These are phyloP conservation scores for Platysteira castanea DNA, from an alignment of 2,113 vertebrate genomes.

Conservation along the genomic window DNA sequence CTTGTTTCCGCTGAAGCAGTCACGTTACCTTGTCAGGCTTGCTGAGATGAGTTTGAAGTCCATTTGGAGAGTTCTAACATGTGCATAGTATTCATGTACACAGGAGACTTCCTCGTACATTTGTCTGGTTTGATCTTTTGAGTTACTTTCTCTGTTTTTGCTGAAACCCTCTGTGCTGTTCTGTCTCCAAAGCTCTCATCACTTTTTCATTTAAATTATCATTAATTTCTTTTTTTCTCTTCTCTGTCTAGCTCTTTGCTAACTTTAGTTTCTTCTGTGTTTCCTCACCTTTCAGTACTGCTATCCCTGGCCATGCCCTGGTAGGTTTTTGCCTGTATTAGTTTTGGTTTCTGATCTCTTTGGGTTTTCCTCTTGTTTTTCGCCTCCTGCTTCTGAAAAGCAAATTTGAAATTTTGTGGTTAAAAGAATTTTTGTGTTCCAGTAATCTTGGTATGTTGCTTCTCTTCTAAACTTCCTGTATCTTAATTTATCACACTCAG, in stretches of 20 bases:
- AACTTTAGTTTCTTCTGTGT: not conserved
- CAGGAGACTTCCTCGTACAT: not conserved
- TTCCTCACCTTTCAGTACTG: not conserved
- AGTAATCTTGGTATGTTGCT: not conserved
- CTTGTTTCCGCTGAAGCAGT: not conserved
- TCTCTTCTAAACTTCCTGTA: not conserved
- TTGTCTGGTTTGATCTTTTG: not conserved
- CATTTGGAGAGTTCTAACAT: not conserved
- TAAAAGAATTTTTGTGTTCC: not conserved
- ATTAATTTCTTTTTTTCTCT: not conserved
- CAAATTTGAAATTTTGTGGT: not conserved
- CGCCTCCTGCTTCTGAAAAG: not conserved
- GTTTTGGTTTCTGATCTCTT: not conserved
- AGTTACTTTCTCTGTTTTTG: not conserved
- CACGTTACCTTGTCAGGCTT: not conserved
- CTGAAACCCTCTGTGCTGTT: not conserved
- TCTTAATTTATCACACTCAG: not conserved
- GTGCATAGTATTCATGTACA: rapidly evolving
- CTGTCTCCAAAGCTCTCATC: not conserved
- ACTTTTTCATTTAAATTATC: not conserved
- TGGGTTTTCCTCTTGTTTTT: not conserved
- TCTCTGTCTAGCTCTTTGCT: not conserved
- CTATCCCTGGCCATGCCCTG: not conserved
- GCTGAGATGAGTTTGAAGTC: not conserved
- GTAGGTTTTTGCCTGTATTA: not conserved